Base-by-base conservation (phyloP, 2,113 vertebrate genomes). In the Camelus bactrianus region DNA sequence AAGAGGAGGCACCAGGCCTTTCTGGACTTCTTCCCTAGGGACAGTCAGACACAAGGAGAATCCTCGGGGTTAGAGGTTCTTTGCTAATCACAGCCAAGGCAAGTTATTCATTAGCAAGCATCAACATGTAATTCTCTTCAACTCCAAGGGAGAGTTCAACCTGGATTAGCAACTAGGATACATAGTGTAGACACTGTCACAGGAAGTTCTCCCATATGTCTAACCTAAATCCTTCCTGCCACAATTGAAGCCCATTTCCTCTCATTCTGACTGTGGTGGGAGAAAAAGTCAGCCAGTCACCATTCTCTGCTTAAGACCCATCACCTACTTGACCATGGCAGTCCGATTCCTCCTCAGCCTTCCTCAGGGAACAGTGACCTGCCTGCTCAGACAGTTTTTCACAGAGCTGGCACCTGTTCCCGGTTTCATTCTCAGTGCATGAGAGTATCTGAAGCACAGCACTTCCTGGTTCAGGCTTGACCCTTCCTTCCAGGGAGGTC, bases 181-280 rank as follows among this genome's bases (percentile, higher is more conserved):
- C 77, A 50, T 6, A 56, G 69, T 28, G 58, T 94, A 96, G 98
- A 96, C 89, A 69, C 50, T 52, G 90, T 81, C 95, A 94, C 91
- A 94, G 98, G 97, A 97, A 97, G 97, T 97, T 89, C 97, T 96
- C 91, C 91, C 94, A 60, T 93, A 90, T 22, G 94, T 96, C 97
- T 98, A 96, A 96, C 96, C 89, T 94, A 95, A 97, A 94, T 97
- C 97, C 97, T 98, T 98, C 98, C 97, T 97, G 97, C 62, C 81
- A 75, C 84, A 77, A 60, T 28, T 56, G 79, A 97, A 97, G 73
- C 76, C 88, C 7, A 13, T 94, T 97, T 98, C 96, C 98, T 97
- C 75, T 96, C 84, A 93, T 96, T 97, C 94, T 94, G 82, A 86
- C 89, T 42, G 22, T 16, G 32, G 52, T 88, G 69, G 80, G 92